A percentile compares a stretch with the other conserved stretches of the same genome.
Conservation (phyloP, 2,797 vertebrate species). For the Anguilla anguilla region DNA sequence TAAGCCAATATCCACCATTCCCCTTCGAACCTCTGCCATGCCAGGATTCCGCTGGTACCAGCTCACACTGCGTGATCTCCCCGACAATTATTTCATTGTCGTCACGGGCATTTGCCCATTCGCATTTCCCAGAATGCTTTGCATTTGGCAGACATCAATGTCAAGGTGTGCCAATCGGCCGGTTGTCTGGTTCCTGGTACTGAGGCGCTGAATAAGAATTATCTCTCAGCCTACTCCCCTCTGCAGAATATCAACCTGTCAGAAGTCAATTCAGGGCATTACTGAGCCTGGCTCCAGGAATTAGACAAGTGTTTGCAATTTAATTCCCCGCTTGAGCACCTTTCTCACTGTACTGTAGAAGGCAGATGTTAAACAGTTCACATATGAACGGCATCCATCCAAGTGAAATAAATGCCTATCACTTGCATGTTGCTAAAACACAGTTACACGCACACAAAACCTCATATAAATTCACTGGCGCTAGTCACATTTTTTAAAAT, state of each 20-base stretch:
- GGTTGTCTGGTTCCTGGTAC: conserved; percentile 14
- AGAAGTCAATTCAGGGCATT: conserved; percentile 20
- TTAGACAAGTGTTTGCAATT: conserved; percentile 3
- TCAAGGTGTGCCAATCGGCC: conserved; percentile 20
- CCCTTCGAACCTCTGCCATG: neutral
- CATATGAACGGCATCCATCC: neutral
- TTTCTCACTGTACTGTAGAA: neutral
- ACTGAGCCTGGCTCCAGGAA: neutral
- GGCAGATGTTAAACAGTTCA: neutral
- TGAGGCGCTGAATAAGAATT: conserved; percentile 22
- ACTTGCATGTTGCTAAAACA: neutral
- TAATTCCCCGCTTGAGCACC: neutral
- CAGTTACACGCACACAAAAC: neutral
- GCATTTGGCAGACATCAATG: conserved; percentile 26
- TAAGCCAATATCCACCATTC: too few relatives aligned
- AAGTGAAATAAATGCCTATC: neutral
- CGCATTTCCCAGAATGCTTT: conserved; percentile 16
- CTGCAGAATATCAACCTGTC: conserved; percentile 5
- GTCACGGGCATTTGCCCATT: neutral
- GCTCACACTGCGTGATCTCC: neutral
- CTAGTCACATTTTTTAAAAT: neutral
- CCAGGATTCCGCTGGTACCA: too few relatives aligned
- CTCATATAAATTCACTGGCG: neutral
- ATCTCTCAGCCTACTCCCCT: conserved; percentile 4
- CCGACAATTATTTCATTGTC: conserved; percentile 8